Conservation (phyloP, 2,113 vertebrate genomes). For the Piliocolobus tephrosceles region DNA sequence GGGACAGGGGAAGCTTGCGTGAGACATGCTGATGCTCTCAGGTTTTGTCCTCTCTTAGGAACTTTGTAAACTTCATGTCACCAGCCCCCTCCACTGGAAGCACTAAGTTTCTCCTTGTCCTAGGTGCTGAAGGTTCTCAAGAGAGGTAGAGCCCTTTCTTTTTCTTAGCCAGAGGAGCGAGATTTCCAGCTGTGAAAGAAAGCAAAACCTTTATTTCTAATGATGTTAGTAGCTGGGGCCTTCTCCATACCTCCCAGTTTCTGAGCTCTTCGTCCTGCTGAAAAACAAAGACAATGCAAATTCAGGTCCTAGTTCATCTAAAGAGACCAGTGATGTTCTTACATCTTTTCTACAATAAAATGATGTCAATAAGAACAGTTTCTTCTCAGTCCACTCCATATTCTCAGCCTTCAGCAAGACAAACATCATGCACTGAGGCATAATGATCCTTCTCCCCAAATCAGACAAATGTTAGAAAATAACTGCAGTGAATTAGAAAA, state of each 20-base stretch:
- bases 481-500: background rate
- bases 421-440: background rate
- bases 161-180: background rate
- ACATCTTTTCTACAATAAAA: background rate
- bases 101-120: background rate
- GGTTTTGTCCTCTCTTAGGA: background rate
- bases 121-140: background rate
- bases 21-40: background rate
- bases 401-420: background rate
- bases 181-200: background rate
- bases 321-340: background rate
- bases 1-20: background rate
- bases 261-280: background rate
- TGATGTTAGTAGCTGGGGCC: background rate
- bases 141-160: background rate
- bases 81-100: background rate
- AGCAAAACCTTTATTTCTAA: background rate
- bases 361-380: background rate
- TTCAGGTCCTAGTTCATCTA: background rate
- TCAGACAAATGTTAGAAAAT: background rate
- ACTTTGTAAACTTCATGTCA: background rate
- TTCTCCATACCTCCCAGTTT: background rate
- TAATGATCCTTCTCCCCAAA: background rate
- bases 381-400: background rate
- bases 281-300: background rate